phyloP scores from a whole-genome alignment of 2,113 vertebrate species.

The Petroica traversi region DNA sequence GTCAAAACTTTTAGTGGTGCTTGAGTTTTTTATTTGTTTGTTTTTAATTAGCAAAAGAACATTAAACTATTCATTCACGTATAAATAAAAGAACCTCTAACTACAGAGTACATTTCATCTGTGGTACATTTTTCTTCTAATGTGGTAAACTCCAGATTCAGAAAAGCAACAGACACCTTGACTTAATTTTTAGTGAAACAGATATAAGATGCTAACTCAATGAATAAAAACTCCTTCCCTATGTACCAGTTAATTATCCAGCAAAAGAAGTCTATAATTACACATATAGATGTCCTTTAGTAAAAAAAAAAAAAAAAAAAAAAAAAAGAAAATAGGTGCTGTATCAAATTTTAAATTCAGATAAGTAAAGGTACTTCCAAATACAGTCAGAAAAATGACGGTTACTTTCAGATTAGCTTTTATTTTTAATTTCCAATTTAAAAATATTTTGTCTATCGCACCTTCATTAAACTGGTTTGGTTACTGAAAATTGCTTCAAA shows the following conservation, averaged over 20 bases:
- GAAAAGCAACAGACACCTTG: not conserved
- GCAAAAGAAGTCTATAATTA: not conserved
- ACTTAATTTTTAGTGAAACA: not conserved
- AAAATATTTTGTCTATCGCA: not conserved
- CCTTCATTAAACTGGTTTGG: not conserved
- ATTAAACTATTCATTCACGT: fast-evolving
- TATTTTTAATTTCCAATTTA: not conserved
- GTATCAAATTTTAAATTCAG: not conserved
- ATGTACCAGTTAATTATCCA: not conserved
- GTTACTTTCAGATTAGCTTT: not conserved
- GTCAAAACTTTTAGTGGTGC: too few species aligned
- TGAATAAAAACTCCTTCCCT: not conserved
- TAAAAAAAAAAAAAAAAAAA: not conserved
- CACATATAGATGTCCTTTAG: not conserved
- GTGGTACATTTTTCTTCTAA: not conserved
- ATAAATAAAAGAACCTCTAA: not conserved
- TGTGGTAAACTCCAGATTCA: not conserved
- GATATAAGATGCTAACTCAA: not conserved
- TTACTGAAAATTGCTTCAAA: not conserved
- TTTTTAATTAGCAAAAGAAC: not conserved
- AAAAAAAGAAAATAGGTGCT: not conserved
- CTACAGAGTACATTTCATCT: not conserved
- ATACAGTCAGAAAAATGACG: not conserved
- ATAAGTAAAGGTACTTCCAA: not conserved
- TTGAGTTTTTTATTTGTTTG: too few species aligned